Percentiles rank a stretch among this genome's conserved stretches.
These are phyloP conservation scores for Teleogryllus oceanicus DNA, from an alignment of 2,888 invertebrate species.

Conservation along the genomic window DNA sequence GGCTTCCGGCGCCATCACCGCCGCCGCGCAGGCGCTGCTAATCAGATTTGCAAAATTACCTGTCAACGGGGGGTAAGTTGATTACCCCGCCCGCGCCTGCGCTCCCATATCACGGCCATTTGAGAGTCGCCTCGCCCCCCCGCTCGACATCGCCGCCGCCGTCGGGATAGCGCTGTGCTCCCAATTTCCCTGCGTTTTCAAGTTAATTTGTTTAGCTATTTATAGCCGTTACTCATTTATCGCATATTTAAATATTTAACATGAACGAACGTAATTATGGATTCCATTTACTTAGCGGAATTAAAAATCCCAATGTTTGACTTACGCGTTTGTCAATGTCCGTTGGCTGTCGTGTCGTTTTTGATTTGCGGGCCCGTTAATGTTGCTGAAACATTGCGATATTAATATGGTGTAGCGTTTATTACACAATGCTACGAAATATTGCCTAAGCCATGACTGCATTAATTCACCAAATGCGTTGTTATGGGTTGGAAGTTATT, in stretches of 20 bases:
- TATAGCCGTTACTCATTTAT: slow-evolving; percentile 9
- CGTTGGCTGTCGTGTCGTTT: not conserved
- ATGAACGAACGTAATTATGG: not conserved
- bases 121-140: not conserved
- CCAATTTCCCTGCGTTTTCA: not conserved
- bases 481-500: no score
- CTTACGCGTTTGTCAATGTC: not conserved
- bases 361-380: not conserved
- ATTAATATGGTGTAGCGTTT: not conserved
- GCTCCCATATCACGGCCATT: slow-evolving; percentile 18
- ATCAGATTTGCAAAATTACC: slow-evolving; percentile 18
- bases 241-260: not conserved
- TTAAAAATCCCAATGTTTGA: slow-evolving; percentile 18
- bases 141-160: not conserved
- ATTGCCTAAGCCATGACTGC: not conserved
- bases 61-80: slow-evolving; percentile 18
- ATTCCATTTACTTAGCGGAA: not conserved
- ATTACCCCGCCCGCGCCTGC: not conserved
- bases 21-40: not conserved
- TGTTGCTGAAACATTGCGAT: not conserved
- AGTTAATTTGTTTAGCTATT: slow-evolving; percentile 11
- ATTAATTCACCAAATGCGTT: no score
- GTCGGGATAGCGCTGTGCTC: not conserved
- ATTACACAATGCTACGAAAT: slow-evolving; percentile 18
- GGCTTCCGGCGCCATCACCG: not conserved